Evolutionary conservation across 1,140 invertebrate genomes (phyloP).

Genomic region (Euwallacea similis): DNA sequence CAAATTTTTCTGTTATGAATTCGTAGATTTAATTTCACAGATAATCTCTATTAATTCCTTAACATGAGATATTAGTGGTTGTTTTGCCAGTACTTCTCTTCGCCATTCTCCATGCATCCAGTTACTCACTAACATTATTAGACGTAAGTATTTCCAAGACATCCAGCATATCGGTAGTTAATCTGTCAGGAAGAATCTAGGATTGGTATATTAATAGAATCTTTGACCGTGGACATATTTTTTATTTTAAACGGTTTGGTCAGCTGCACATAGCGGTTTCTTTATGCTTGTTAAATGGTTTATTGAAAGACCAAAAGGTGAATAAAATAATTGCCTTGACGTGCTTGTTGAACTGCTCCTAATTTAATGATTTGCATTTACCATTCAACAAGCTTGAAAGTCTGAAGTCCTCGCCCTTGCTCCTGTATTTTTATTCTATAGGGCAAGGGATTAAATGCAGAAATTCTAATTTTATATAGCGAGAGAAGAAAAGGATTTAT

Average conservation of each 20-base stretch:
- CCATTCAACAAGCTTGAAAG: neutral
- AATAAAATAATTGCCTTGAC: too few species aligned
- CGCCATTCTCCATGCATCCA: slow-evolving; percentile 86
- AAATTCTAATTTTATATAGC: too few species aligned
- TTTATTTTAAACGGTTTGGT: neutral
- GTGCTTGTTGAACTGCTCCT: neutral
- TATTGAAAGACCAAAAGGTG: too few species aligned
- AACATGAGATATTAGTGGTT: slow-evolving; percentile 65
- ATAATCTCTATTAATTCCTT: slow-evolving; percentile 6
- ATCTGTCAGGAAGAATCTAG: too few species aligned
- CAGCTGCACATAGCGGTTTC: too few species aligned
- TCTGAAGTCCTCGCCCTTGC: neutral
- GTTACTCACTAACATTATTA: slow-evolving; percentile 83
- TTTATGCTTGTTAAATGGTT: too few species aligned
- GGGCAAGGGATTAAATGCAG: too few species aligned
- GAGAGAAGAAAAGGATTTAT: too few species aligned
- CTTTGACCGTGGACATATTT: neutral
- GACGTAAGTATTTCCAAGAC: slow-evolving; percentile 73
- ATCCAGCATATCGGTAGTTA: too few species aligned
- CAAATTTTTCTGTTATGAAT: too few species aligned
- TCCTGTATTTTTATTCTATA: neutral
- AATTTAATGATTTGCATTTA: neutral
- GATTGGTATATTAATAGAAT: too few species aligned
- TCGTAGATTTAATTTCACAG: too few species aligned
- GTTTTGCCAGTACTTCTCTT: slow-evolving; percentile 87